Evolutionary conservation across 2,113 vertebrate genomes (phyloP), one percentile per base, ranked within the genome.

Genomic region (Perccottus glenii): DNA sequence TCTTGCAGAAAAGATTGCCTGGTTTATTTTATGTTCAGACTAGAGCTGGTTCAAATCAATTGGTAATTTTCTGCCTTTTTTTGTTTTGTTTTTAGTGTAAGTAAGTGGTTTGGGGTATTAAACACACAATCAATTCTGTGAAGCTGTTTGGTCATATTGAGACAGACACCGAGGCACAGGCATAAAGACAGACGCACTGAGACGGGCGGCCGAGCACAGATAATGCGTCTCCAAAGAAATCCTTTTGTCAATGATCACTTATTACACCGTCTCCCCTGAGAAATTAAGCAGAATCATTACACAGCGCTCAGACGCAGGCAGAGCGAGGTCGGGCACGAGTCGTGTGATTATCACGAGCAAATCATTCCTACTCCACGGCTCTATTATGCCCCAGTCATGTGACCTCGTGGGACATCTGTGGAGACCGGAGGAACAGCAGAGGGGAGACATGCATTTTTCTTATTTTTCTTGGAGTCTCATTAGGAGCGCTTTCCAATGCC

Each of bases 241-340:
- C 59, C 65, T 73, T 83, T 80, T 86, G 81, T 86, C 84, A 84
- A 68, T 84, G 84, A 88, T 83, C 85, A 83, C 81, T 82, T 85
- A 84, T 87, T 77, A 78, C 67, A 4, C 52, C 60, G 49, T 60
- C 57, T 76, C 87, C 83, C 78, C 64, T 53, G 87, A 87, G 87
- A 88, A 88, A 88, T 85, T 84, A 87, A 85, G n/a, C 67, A 11
- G 58, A 77, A 74, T 81, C 82, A 68, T 80, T 84, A 80, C 74
- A 70, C 58, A 64, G 64, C 5, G 47, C 60, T 80, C 61, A 71
- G 67, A 70, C 61, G 73, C 42, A 32, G 32, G 40, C 53, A 49
- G 55, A 53, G 48, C 42, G 52, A 16, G 35, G 14, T 53, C 51
- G 60, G 19, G 67, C 47, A 62, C 62, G 51, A 70, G 70, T 78